Percentiles rank a stretch among this genome's conserved stretches.
These are phyloP conservation scores for Alentia gelatinosa DNA, from an alignment of 2,888 invertebrate species.

Conservation along the genomic window DNA sequence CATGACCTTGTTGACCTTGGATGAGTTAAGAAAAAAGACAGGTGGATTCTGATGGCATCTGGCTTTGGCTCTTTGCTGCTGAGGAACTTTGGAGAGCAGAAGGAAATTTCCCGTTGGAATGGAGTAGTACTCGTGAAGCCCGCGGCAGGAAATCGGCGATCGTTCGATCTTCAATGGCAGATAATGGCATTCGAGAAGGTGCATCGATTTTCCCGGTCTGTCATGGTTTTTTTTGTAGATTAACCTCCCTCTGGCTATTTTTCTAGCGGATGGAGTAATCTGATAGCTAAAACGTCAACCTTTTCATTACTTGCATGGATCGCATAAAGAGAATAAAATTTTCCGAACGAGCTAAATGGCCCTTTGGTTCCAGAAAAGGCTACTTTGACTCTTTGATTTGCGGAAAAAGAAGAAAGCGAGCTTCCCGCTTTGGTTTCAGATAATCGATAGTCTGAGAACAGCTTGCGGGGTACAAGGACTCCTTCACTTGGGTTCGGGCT, in stretches of 20 bases:
- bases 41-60: neutral
- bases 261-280: neutral
- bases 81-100: neutral
- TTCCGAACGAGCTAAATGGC: neutral
- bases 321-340: neutral
- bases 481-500: no score
- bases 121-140: neutral
- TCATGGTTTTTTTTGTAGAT: neutral
- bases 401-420: neutral
- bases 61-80: neutral
- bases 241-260: neutral
- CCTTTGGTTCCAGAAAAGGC: neutral
- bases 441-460: neutral
- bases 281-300: neutral
- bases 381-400: neutral
- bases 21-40: no score
- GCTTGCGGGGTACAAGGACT: neutral
- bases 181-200: neutral
- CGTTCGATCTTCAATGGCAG: neutral
- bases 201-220: neutral
- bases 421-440: neutral
- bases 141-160: neutral
- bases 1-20: neutral
- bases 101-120: neutral
- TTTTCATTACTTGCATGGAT: neutral